Evolutionary conservation across 2,888 invertebrate species (phyloP), one percentile per base, ranked within the genome.

Genomic region (Pinctada fucata): DNA sequence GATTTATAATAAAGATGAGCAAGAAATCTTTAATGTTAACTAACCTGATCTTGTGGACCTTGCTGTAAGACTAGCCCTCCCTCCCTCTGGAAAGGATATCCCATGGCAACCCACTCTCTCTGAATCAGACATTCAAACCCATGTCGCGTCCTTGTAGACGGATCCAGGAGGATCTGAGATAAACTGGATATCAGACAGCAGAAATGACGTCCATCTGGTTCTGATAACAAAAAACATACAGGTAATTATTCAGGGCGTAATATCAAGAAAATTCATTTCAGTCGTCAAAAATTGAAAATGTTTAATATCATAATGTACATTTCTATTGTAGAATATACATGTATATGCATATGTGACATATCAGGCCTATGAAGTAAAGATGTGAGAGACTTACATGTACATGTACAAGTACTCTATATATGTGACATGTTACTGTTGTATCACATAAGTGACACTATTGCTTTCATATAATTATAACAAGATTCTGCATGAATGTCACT

Each of bases 71-170:
- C 13, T 0, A 92, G 88, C 3, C 90, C 91, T 45, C 91, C 88
- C 71, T 93, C 85, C 64, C 88, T 95, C 90, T 95, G 95, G 93
- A 97, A 97, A 0, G 97, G 97, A 93, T 99, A 98, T 49, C 98
- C 98, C 83, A 97, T 94, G 0, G 96, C 95, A 3, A 98, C 94
- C 98, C 99, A 99, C 91, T 99, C 98, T 91, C 98, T 97, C 93
- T 98, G 97, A 76, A 99, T 94, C 64, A 99, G 94, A 78, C 96
- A 95, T 93, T 98, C 97, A 93, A 99, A 97, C 75, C 98, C 98
- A 65, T 94, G 94, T 82, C 96, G 94, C 3, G 97, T 96, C 75
- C 98, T 94, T 93, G 94, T 96, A 91, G 96, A 93, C 0, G 97
- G 95, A 94, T 99, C 98, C 78, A 97, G 92, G 70, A 98, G 93